Evolutionary conservation across 2,797 vertebrate species (phyloP).

Genomic region (Anas flavirostris): DNA sequence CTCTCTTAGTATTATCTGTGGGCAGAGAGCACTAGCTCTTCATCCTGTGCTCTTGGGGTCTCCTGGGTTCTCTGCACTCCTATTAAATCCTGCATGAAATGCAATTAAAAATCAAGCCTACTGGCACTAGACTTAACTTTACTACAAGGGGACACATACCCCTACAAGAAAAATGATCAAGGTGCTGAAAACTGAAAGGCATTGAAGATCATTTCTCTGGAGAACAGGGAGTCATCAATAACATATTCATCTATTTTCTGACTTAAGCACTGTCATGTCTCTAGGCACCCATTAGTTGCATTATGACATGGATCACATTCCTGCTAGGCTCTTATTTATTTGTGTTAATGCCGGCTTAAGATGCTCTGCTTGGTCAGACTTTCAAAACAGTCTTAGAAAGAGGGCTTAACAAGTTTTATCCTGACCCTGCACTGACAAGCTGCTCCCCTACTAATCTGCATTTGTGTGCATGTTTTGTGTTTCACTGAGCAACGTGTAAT

Average conservation of each 20-base stretch:
- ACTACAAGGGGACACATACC: not conserved
- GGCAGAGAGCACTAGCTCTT: not conserved
- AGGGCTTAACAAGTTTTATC: not conserved
- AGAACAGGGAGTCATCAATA: not conserved
- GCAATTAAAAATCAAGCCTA: not conserved
- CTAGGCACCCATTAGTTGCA: not conserved
- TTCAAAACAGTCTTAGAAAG: not conserved
- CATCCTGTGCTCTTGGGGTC: not conserved
- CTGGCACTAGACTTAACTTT: not conserved
- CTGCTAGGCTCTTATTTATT: not conserved
- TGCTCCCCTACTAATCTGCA: not conserved
- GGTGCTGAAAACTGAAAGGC: not conserved
- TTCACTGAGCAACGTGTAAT: not conserved
- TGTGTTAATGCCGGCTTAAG: not conserved
- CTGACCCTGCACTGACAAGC: not conserved
- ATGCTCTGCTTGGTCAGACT: not conserved
- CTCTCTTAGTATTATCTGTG: not conserved
- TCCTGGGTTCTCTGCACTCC: not conserved
- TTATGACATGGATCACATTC: not conserved
- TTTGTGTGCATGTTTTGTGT: not conserved
- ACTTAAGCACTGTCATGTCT: not conserved
- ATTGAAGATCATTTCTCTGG: not conserved
- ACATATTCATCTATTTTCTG: not conserved
- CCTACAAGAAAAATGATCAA: not conserved
- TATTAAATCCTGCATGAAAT: not conserved